Conservation (phyloP, 2,888 invertebrate species). For the Rhimphoctona megacephalus region DNA sequence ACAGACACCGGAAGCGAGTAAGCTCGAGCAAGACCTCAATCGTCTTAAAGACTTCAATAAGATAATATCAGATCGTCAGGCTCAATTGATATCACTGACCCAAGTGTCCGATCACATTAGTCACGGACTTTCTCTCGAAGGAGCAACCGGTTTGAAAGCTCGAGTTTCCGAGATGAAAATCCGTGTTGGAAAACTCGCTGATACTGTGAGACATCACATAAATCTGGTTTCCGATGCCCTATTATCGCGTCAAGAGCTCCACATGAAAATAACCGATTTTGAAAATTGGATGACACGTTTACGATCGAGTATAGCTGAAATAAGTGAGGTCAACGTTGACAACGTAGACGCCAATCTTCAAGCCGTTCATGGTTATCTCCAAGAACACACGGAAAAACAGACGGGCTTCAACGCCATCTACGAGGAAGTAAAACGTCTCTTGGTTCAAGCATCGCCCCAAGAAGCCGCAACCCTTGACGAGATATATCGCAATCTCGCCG, state of each 20-base stretch:
- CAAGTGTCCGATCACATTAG: constrained; percentile 93
- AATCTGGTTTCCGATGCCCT: constrained; percentile 93
- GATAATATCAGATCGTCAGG: constrained; percentile 94
- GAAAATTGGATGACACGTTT: constrained; percentile 93
- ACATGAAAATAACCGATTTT: constrained; percentile 91
- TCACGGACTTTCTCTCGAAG: constrained; percentile 92
- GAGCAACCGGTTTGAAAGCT: constrained; percentile 89
- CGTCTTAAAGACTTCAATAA: constrained; percentile 93
- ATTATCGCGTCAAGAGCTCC: constrained; percentile 93
- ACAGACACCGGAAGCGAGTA: constrained; percentile 90
- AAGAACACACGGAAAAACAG: constrained; percentile 94
- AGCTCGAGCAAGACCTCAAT: constrained; percentile 91
- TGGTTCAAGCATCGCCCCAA: constrained; percentile 89
- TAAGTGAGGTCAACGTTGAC: constrained; percentile 93
- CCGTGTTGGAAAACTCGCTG: constrained; percentile 91
- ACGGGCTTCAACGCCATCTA: constrained; percentile 92
- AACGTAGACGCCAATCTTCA: constrained; percentile 93
- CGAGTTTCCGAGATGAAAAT: constrained; percentile 91
- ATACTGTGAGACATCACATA: constrained; percentile 91
- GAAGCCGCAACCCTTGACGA: constrained; percentile 91
- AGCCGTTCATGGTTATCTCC: constrained; percentile 91
- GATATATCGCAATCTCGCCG: constrained; percentile 91
- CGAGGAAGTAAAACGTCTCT: constrained; percentile 92
- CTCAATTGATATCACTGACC: constrained; percentile 92
- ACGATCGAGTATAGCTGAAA: constrained; percentile 90